Evolutionary conservation across 2,113 vertebrate species (phyloP).

Genomic region (Ptilonorhynchus violaceus): DNA sequence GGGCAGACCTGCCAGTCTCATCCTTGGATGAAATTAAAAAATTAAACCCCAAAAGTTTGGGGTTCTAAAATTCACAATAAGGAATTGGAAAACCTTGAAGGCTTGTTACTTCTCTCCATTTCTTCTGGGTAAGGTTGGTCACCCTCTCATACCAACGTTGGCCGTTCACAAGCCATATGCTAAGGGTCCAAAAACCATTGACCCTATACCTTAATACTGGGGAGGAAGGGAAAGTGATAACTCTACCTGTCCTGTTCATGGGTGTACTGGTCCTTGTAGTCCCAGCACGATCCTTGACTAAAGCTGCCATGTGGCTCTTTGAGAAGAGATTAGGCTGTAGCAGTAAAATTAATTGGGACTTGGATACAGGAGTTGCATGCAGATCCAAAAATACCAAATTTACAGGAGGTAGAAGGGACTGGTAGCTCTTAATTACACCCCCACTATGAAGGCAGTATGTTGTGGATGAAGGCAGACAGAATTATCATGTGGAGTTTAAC

Average conservation of each 20-base stretch:
- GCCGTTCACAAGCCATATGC: rapidly evolving
- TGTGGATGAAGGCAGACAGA: not conserved
- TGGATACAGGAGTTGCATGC: rapidly evolving
- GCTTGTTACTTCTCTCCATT: not conserved
- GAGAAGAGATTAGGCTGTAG: not conserved
- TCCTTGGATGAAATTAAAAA: not conserved
- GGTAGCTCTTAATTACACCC: not conserved
- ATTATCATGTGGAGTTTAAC: not conserved
- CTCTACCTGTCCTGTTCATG: not conserved
- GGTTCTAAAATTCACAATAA: not conserved
- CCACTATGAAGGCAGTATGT: not conserved
- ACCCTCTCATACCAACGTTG: rapidly evolving
- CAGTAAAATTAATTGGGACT: not conserved
- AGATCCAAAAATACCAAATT: not conserved
- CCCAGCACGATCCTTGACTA: not conserved
- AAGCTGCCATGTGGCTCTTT: not conserved
- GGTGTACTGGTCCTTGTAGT: not conserved
- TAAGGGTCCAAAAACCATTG: not conserved
- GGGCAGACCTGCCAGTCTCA: not conserved
- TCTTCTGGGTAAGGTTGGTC: not conserved
- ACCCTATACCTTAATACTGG: rapidly evolving
- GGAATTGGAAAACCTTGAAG: not conserved
- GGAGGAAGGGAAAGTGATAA: not conserved
- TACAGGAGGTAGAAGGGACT: not conserved
- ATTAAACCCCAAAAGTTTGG: not conserved